phyloP scores from a whole-genome alignment of 2,797 vertebrate species.

The Muscicapa striata region DNA sequence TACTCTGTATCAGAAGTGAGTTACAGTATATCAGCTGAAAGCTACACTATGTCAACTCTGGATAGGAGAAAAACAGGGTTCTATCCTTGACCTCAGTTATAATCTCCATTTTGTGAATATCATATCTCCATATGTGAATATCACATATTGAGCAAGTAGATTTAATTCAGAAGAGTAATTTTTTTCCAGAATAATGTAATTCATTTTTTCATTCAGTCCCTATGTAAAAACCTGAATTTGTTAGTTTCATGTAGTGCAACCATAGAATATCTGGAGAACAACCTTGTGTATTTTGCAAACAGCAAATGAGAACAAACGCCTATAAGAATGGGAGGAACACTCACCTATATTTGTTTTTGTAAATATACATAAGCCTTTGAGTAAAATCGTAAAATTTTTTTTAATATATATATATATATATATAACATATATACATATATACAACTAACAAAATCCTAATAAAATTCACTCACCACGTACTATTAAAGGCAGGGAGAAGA shows the following conservation, averaged over 20 bases:
- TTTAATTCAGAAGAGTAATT: background rate
- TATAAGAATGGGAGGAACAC: background rate
- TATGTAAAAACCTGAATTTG: background rate
- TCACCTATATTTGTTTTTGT: background rate
- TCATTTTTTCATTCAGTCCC: background rate
- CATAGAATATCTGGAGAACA: background rate
- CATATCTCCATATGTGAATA: background rate
- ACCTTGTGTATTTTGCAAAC: background rate
- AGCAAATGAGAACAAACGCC: background rate
- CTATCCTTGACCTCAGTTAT: background rate
- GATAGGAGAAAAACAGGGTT: background rate
- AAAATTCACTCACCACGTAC: background rate
- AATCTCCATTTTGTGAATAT: background rate
- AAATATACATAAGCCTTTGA: background rate
- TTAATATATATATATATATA: background rate
- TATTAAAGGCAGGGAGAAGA: background rate
- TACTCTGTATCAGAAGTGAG: background rate
- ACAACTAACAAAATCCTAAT: background rate
- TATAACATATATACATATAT: background rate
- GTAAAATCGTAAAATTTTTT: background rate
- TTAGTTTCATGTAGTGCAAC: background rate
- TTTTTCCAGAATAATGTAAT: background rate
- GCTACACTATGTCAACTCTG: rapidly evolving
- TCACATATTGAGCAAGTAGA: background rate
- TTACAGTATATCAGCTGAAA: background rate